A percentile compares a stretch with the other conserved stretches of the same genome.
These are phyloP conservation scores for Crocallis elinguaria DNA, from an alignment of 2,888 invertebrate genomes.

Conservation along the genomic window DNA sequence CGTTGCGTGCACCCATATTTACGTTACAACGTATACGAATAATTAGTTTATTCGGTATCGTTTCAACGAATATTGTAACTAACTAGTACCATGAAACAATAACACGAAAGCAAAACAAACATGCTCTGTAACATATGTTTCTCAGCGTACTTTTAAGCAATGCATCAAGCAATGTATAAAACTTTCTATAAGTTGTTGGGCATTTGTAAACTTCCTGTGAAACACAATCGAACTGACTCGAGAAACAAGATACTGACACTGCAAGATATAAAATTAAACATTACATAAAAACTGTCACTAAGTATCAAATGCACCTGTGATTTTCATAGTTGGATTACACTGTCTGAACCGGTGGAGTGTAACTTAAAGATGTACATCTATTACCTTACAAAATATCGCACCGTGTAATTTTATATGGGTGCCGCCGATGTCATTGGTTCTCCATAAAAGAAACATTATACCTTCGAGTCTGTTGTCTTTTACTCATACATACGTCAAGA, in stretches of 20 bases:
- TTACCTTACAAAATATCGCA: constrained; percentile 72
- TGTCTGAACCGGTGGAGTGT: constrained; percentile 64
- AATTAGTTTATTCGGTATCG: constrained; percentile 75
- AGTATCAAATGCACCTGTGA: constrained; percentile 63
- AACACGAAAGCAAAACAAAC: constrained; percentile 35
- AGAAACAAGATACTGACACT: constrained; percentile 50
- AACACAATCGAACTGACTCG: constrained; percentile 42
- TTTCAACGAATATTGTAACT: constrained; percentile 71
- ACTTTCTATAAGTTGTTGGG: not conserved
- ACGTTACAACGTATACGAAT: constrained; percentile 72
- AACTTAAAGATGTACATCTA: constrained; percentile 68
- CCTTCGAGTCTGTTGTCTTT: constrained; percentile 51
- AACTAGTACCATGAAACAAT: constrained; percentile 67
- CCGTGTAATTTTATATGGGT: constrained; percentile 73
- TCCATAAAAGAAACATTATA: constrained; percentile 70
- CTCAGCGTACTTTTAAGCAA: not conserved
- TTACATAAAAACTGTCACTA: constrained; percentile 71
- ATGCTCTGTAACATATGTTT: not conserved
- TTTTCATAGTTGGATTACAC: constrained; percentile 68
- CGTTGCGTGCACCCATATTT: constrained; percentile 74
- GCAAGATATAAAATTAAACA: constrained; percentile 42
- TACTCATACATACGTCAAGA: constrained; percentile 47
- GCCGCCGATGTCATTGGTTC: constrained; percentile 75
- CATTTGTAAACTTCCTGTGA: constrained; percentile 13
- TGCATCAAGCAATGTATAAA: not conserved